Evolutionary conservation across 2,113 vertebrate genomes (phyloP), one percentile per base, ranked within the genome.

Genomic region (Syngnathus floridae): DNA sequence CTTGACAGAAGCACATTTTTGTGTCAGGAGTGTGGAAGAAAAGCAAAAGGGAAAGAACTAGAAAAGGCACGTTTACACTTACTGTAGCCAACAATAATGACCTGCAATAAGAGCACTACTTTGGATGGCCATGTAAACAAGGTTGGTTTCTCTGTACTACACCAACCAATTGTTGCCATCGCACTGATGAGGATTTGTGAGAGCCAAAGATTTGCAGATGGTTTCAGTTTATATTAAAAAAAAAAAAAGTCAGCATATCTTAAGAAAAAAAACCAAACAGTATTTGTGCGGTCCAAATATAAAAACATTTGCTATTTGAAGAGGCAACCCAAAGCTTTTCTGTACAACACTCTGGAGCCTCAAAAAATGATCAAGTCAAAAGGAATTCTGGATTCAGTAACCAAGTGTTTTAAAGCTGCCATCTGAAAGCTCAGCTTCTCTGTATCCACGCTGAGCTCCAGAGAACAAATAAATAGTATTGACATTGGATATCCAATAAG

Each of bases 91-190:
- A 84, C 79, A 49, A 21, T 83, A 82, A 77, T 70, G 75, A 81
- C 79, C 58, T 76, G 66, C 1, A 67, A 49, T 48, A 52, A 68
- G 66, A 77, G 76, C 65, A 69, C 35, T 38, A 67, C 26, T 64
- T 17, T 64, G 54, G 77, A 84, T 4, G 85, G 90, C 87, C 82
- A 73, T 90, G 94, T 96, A 95, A 97, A 96, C 94, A 88, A 76
- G 91, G 92, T 91, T 91, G 91, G 94, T 92, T 96, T 95, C 94
- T 97, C 95, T 96, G 94, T 96, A 95, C 93, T 88, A 96, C 95
- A 95, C 95, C 93, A 92, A 85, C 93, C 92, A 93, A 89, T 84
- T 84, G 86, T 87, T 78, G 90, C 91, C 87, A 72, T 62, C 80
- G 57, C 69, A 71, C 69, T 71, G 35, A 71, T 31, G 51, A 57